Evolutionary conservation across 2,888 invertebrate species (phyloP), one percentile per base, ranked within the genome.

Genomic region (Acrobeloides nanus): DNA sequence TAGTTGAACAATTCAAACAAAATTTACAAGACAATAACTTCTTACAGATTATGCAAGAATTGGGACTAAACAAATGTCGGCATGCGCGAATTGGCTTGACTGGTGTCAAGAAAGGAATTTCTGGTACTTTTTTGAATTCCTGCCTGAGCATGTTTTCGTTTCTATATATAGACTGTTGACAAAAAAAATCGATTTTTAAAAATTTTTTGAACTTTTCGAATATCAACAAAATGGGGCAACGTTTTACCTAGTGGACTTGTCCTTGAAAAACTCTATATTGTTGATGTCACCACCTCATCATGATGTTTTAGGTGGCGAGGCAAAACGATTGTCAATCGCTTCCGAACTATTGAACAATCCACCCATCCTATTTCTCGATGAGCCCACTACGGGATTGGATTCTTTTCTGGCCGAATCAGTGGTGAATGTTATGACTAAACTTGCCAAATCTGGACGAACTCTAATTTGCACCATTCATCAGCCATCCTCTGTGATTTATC

Each of bases 301-400:
- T 12, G 54, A 48, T 32, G 84, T 93, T 49, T 92, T 90, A 0
- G 95, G 95, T 0, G 95, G 95, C n/a, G 72, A 72, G 49, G 58
- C 62, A 26, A 58, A 68, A 18, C 61, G 72, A 33, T 51, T 72
- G 18, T 86, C 92, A 0, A 92, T 97, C 74, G 95, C 93, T 17
- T 86, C 89, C n/a, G 95, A 95, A 38, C 46, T 70, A 10, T 51
- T 70, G 35, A 93, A 90, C 0, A 87, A 95, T 78, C 95, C 95
- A 0, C 84, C 88, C 0, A 78, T 95, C 34, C 83, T 95, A 81
- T 89, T 95, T 74, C 92, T 92, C 74, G 95, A 95, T 71, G 95
- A 95, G 71, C 93, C 93, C 0, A 95, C 93, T 0, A 90, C 90
- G n/a, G 70, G 93, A 1, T 78, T 95, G 48, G 95, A 95, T 76